A percentile compares a stretch with the other conserved stretches of the same genome.
These are phyloP conservation scores for Karalla daura DNA, from an alignment of 2,797 vertebrate species.

Conservation along the genomic window DNA sequence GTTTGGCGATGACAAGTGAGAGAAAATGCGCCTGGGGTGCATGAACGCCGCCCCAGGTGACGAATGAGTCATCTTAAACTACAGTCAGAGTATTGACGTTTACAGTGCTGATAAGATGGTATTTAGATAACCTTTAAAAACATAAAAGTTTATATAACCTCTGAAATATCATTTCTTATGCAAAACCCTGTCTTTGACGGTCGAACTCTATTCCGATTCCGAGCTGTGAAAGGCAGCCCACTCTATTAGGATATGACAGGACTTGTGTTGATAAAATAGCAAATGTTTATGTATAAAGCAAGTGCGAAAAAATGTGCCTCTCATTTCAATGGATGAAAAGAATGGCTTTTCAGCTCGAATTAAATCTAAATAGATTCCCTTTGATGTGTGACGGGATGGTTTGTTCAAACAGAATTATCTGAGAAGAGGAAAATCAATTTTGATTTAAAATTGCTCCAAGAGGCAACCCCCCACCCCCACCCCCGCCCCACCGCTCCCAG, in stretches of 20 bases:
- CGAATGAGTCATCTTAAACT: constrained; percentile 23
- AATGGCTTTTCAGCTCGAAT: constrained; percentile 13
- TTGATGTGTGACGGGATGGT: constrained; percentile 6
- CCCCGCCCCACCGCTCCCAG: not conserved
- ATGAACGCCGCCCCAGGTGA: not conserved
- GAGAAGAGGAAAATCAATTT: constrained; percentile 39
- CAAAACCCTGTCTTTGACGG: constrained; percentile 2
- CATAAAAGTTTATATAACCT: not conserved
- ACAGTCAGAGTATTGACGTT: constrained; percentile 12
- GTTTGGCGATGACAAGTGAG: constrained; percentile 15
- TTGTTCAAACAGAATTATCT: constrained; percentile 40
- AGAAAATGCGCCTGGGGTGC: not conserved
- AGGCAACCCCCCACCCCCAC: not conserved
- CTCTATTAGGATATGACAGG: not conserved
- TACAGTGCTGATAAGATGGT: constrained; percentile 6
- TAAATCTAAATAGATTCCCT: constrained; percentile 18
- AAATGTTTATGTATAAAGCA: constrained; percentile 24
- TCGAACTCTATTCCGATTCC: not conserved
- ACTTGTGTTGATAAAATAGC: constrained; percentile 13
- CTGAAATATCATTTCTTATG: constrained; percentile 12
- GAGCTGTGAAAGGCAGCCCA: not conserved
- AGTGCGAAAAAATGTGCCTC: not conserved
- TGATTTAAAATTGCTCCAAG: constrained; percentile 27
- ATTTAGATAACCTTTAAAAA: constrained; percentile 37
- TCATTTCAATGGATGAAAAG: constrained; percentile 14